Base-by-base conservation (phyloP, 2,888 invertebrate species). In the Pyrrhosoma nymphula region DNA sequence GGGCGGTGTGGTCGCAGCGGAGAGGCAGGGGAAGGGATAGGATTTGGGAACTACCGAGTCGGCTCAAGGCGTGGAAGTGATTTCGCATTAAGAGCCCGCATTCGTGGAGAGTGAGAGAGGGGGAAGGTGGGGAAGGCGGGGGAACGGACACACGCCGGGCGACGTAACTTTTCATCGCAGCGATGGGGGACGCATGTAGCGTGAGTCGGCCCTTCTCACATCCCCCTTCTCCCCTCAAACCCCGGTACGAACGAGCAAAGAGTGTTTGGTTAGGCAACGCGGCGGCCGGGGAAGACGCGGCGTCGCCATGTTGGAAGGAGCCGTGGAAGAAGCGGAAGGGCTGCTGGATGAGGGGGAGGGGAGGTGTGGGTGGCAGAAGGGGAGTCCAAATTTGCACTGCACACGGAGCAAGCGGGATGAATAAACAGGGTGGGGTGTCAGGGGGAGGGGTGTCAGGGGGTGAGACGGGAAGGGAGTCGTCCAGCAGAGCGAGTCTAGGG, bases 391-490 rank as follows among this genome's bases (percentile, higher is more conserved):
- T 69, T 69, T 69, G 69, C 69, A 69, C 69, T 69, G 69, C 69
- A 69, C 69, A 69, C 26, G 69, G 69, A 69, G 69, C 26, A 69
- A 69, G 69, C 8, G 69, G n/a, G 69, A 69, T 69, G 69, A 69
- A 69, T 69, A 69, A 69, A n/a, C 69, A 69, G 69, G 69, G 69
- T n/a, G 69, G 69, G 69, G 69, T n/a, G 69, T n/a, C n/a, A n/a
- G 8, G 69, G n/a, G 69, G 2, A 2, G 60, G 16, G 16, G 6
- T 47, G 47, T 47, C 8, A 47, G 47, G 47, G 47, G 47, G 16
- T 60, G 16, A 20, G 16, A 20, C 6, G 60, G 20, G 16, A 20
- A 60, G 60, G 60, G 20, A 20, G 20, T 14, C 60, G 16, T 60
- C 60, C 60, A 60, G 16, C 60, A 60, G 16, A 60, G 60, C 16